Base-by-base conservation (phyloP, 2,797 vertebrate species). In the Malacoraja senta region DNA sequence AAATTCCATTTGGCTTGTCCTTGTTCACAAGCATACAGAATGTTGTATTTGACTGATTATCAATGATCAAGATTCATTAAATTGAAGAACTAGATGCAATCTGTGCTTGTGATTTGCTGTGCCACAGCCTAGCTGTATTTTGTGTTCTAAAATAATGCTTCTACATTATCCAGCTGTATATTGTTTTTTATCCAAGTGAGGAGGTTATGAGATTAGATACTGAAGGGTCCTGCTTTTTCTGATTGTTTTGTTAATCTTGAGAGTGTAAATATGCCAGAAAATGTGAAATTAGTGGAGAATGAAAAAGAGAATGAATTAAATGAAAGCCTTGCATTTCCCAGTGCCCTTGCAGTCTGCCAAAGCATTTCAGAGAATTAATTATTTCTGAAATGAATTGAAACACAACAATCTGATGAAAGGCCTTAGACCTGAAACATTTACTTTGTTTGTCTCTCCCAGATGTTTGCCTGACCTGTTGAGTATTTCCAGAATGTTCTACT, bases 61-160 rank as follows among this genome's bases (percentile, higher is more conserved):
- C 32, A 72, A 65, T 72, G 35, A 74, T 86, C 83, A 86, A 86
- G 61, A n/a, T 86, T 86, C 83, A 86, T 65, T 15, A 65, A 8
- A 77, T n/a, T 71, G 19, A 71, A 86, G 58, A 86, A 63, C 53
- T 32, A 13, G 26, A 15, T 58, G 29, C 4, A 13, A n/a, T 83
- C 9, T 86, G 61, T 86, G 29, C 9, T 76, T 29, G 76, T 29
- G 44, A 61, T 84, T 84, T 84, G 29, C 61, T 32, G 3, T 29
- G 9, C 53, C 63, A 65, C n/a, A 63, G 61, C 61, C 29, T 63
- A 63, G 29, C 4, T 86, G n/a, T 65, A 15, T n/a, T 86, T 58
- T 86, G 29, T 61, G 29, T 63, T 29, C 61, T 63, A 86, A n/a
- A 29, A n/a, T n/a, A 86, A 61, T n/a, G 58, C n/a, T 86, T 86